These are phyloP conservation scores for Brassicogethes aeneus DNA, from an alignment of 2,888 invertebrate species.

Conservation along the genomic window DNA sequence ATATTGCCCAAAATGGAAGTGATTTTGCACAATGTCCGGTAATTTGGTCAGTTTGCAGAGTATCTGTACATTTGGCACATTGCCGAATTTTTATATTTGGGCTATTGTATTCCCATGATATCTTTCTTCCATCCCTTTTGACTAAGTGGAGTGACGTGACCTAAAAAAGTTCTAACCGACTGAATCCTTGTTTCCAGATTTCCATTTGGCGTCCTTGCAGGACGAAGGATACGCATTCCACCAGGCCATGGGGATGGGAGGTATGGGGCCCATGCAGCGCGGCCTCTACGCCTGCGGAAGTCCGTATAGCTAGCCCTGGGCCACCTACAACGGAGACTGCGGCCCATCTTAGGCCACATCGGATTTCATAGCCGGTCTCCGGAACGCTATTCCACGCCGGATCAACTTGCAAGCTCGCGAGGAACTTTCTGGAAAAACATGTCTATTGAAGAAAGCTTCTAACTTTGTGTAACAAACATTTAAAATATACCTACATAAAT, in stretches of 20 bases:
- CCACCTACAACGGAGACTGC: constrained; percentile 45
- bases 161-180: not conserved
- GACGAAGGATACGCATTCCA: constrained; percentile 46
- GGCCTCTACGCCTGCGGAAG: constrained; percentile 45
- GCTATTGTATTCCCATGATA: too few species aligned
- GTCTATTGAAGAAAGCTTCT: too few species aligned
- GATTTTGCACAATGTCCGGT: too few species aligned
- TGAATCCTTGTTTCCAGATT: constrained; percentile 46
- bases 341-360: constrained; percentile 39
- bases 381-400: constrained; percentile 35
- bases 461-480: too few species aligned
- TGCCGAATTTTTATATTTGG: too few species aligned
- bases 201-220: constrained; percentile 45
- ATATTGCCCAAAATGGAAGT: too few species aligned
- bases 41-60: too few species aligned
- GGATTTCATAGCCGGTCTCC: constrained; percentile 39
- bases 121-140: constrained; percentile 14
- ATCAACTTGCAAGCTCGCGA: constrained; percentile 14
- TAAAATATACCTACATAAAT: too few species aligned
- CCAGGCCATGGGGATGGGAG: constrained; percentile 46
- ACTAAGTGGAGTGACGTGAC: constrained; percentile 12
- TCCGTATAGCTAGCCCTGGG: constrained; percentile 47
- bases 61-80: too few species aligned
- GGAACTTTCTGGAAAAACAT: not conserved
- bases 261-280: constrained; percentile 44